Conservation (phyloP, 2,797 vertebrate species). For the Botia kubotai region DNA sequence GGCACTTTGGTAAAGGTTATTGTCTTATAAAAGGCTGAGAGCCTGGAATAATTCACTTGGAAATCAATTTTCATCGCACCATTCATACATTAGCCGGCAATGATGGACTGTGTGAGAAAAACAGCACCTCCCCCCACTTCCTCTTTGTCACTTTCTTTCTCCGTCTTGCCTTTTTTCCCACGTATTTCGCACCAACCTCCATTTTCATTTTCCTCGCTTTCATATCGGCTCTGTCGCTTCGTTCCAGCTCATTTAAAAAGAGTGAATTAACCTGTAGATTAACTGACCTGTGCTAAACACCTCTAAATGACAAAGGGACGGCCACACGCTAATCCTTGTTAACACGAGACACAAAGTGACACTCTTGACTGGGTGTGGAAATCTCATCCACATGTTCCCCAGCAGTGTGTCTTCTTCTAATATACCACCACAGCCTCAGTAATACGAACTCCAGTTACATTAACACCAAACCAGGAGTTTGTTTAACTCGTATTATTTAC, state of each 20-base stretch:
- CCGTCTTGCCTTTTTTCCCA: constrained; percentile 57
- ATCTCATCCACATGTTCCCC: not conserved
- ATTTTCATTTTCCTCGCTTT: constrained; percentile 65
- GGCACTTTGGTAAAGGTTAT: constrained; percentile 62
- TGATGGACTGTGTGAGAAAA: constrained; percentile 63
- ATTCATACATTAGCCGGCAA: constrained; percentile 68
- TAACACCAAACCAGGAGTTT: not conserved
- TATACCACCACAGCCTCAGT: not conserved
- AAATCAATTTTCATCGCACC: constrained; percentile 80
- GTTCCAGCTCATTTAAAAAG: constrained; percentile 32
- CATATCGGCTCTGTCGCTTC: not conserved
- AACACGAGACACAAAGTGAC: constrained; percentile 37
- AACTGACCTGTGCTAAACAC: constrained; percentile 25
- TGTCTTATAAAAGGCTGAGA: constrained; percentile 64
- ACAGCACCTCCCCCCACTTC: constrained; percentile 56
- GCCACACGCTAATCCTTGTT: constrained; percentile 40
- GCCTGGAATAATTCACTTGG: constrained; percentile 74
- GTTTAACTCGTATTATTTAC: not conserved
- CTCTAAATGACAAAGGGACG: constrained; percentile 38
- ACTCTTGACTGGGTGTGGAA: constrained; percentile 1
- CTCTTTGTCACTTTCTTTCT: constrained; percentile 65
- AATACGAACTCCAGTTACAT: not conserved
- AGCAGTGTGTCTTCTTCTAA: not conserved
- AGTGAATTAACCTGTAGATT: constrained; percentile 37
- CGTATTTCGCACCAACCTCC: constrained; percentile 9